Base-by-base conservation (phyloP, 1,140 invertebrate genomes). In the Orchesella cincta region DNA sequence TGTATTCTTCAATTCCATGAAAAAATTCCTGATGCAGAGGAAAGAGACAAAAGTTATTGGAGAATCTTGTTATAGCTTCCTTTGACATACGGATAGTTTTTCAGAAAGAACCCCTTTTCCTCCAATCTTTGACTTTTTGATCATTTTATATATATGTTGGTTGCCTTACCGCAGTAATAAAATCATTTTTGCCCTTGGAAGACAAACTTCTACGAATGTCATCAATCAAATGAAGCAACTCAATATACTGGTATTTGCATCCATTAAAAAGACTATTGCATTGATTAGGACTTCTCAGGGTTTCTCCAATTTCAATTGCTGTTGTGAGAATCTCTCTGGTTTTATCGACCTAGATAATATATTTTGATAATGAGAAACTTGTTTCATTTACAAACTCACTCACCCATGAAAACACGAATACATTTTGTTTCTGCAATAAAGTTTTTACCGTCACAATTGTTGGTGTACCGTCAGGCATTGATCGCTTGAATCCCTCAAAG, bases 261-360 rank as follows among this genome's bases (percentile, higher is more conserved):
- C 35, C 71, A 35, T 73, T 73, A 29, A 73, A 73, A 5, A 73
- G 34, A 16, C 39, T 51, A 26, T 73, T 73, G 29, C 71, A 73
- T 23, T 73, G 71, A 20, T 36, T 46, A 8, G 71, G 71, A 18
- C 39, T 73, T 46, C 39, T 51, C 3, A 73, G 39, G 2, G 71
- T 46, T 51, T 73, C 39, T 36, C 71, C 71, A 8, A 73, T 73
- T 73, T 73, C 71, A 36, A 73, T 46, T 35, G 71, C 71, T 5
- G 71, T 73, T 28, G 34, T 51, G 1, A 73, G 23, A 46, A 73
- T 73, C 29, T 73, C 71, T 35, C 29, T 73, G 5, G 71, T 73
- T 23, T 73, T 51, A 31, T 73, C 71, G 35, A 73, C 71, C 71
- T 73, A 20, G 2, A 71, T n/a, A 29, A 12, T 23, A 64, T 23